These are phyloP conservation scores for Rhodeus uyekii DNA, from an alignment of 2,797 vertebrate genomes.

Conservation along the genomic window DNA sequence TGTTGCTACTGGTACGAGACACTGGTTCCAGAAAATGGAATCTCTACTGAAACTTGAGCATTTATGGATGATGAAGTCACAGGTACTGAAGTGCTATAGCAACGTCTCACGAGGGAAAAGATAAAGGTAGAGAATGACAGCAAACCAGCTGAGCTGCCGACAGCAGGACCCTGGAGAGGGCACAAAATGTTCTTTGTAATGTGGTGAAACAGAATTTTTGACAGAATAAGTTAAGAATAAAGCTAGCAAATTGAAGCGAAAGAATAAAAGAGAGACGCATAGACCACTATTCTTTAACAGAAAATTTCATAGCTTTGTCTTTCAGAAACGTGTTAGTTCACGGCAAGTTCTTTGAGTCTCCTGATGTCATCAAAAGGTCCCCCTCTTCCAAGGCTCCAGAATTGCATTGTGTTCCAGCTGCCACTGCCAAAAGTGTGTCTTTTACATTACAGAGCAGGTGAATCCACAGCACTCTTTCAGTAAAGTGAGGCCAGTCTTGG, in stretches of 20 bases:
- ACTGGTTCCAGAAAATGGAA: not conserved
- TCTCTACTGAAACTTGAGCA: slow-evolving; percentile 2
- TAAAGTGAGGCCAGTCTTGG: slow-evolving; percentile 84
- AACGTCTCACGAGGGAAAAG: slow-evolving; percentile 27
- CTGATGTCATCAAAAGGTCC: slow-evolving; percentile 7
- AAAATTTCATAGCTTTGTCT: not conserved
- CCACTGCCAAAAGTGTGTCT: not conserved
- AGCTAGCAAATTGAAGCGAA: not conserved
- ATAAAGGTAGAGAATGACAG: slow-evolving; percentile 22
- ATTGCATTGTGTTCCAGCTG: not conserved
- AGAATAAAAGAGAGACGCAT: not conserved
- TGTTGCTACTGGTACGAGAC: not conserved
- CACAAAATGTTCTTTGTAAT: slow-evolving; percentile 9
- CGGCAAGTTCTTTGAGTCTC: slow-evolving; percentile 8
- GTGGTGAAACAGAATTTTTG: not conserved
- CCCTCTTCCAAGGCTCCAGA: slow-evolving; percentile 1
- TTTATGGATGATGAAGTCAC: slow-evolving; percentile 13
- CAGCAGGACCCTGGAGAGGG: slow-evolving; percentile 12
- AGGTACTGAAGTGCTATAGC: not conserved
- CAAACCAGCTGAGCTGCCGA: slow-evolving; percentile 6
- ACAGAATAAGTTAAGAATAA: not conserved
- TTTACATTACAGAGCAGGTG: slow-evolving; percentile 88
- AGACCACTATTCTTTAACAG: not conserved
- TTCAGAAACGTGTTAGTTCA: not conserved
- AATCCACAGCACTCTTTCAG: slow-evolving; percentile 90